Evolutionary conservation across 2,113 vertebrate genomes (phyloP).

Genomic region (Grantiella picta): DNA sequence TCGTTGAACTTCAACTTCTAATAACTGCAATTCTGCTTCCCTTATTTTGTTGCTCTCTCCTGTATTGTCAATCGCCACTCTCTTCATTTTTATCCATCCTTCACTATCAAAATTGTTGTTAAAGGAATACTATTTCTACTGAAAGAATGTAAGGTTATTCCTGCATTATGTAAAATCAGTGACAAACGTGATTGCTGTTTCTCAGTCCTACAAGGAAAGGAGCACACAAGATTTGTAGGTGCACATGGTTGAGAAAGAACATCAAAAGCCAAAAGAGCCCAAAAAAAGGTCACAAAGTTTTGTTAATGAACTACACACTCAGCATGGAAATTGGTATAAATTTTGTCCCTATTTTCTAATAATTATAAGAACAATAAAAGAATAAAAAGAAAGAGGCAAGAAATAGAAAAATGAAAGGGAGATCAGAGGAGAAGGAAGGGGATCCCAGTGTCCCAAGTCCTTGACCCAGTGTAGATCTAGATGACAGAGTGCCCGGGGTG

Average conservation of each 20-base stretch:
- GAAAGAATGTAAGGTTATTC: neutral
- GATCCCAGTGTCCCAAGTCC: neutral
- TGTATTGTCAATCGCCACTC: neutral
- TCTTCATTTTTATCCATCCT: neutral
- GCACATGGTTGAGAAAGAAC: accelerated
- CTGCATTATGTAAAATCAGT: neutral
- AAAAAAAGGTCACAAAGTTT: neutral
- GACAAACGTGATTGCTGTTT: accelerated
- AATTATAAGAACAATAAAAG: neutral
- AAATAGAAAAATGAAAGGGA: neutral
- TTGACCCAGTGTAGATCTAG: too few species aligned
- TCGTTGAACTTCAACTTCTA: neutral
- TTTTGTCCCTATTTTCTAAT: neutral
- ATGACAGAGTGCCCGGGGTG: too few species aligned
- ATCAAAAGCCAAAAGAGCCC: accelerated
- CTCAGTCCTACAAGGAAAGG: neutral
- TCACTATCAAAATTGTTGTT: neutral
- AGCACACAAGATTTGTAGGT: neutral
- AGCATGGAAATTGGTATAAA: neutral
- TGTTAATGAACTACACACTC: neutral
- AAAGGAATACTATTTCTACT: neutral
- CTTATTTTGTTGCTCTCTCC: neutral
- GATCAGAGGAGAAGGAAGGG: neutral
- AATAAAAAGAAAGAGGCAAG: neutral
- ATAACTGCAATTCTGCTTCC: neutral